A percentile compares a stretch with the other conserved stretches of the same genome.
Evolutionary conservation across 2,888 invertebrate species (phyloP).

Genomic region (Rambutsinella grinnellia): DNA sequence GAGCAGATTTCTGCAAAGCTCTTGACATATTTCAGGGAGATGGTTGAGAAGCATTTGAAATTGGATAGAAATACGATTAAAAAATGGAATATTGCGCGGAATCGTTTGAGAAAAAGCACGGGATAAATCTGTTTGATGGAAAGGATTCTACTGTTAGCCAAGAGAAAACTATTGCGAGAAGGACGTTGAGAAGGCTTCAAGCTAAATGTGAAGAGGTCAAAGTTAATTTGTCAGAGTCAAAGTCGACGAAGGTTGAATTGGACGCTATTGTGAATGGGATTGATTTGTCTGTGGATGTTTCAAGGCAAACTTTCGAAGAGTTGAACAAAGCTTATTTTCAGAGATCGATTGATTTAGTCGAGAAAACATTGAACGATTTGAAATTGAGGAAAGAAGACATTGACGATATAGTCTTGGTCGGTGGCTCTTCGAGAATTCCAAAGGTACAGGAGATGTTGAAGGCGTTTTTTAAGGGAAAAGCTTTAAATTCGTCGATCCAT

Average conservation of each 20-base stretch:
- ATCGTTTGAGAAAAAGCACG: conserved; percentile 40
- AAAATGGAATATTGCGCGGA: conserved; percentile 33
- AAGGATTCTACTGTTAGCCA: conserved; percentile 70
- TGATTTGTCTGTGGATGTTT: conserved; percentile 76
- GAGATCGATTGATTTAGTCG: conserved; percentile 81
- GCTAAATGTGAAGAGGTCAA: conserved; percentile 71
- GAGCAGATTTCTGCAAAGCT: conserved; percentile 39
- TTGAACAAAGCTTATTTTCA: conserved; percentile 80
- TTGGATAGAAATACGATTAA: conserved; percentile 71
- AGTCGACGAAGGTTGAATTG: neutral
- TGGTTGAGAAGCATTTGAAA: conserved; percentile 19
- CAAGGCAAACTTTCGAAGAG: conserved; percentile 82
- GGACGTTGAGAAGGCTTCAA: conserved; percentile 76
- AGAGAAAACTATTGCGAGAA: conserved; percentile 76
- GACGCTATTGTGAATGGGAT: conserved; percentile 70
- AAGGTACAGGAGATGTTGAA: conserved; percentile 77
- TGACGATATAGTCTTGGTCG: conserved; percentile 74
- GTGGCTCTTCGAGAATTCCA: conserved; percentile 80
- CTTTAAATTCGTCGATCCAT: conserved; percentile 80
- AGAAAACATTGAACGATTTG: conserved; percentile 77
- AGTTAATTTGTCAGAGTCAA: neutral
- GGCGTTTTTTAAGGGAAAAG: conserved; percentile 74
- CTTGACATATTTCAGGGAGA: conserved; percentile 5
- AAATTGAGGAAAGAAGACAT: conserved; percentile 75
- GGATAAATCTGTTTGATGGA: conserved; percentile 66